phyloP scores from a whole-genome alignment of 2,888 invertebrate genomes.

The Mythimna albipuncta region DNA sequence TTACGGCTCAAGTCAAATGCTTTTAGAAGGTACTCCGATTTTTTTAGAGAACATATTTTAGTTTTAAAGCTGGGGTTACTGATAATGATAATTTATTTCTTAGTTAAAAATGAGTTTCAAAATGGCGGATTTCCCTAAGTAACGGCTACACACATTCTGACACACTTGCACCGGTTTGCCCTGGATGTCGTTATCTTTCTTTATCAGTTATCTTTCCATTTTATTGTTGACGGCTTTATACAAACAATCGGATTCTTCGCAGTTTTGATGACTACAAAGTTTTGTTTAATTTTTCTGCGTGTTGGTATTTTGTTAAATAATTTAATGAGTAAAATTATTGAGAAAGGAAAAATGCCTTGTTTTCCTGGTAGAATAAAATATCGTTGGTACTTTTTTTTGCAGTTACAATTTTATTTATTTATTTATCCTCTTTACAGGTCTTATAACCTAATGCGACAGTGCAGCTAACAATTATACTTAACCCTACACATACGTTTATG shows the following conservation, averaged over 20 bases:
- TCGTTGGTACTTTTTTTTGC: neutral
- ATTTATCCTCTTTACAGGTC: no score
- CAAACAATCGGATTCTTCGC: slow-evolving; percentile 21
- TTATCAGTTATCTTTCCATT: slow-evolving; percentile 37
- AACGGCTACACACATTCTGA: slow-evolving; percentile 41
- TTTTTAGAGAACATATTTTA: no score
- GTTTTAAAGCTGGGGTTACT: no score
- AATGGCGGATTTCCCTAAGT: slow-evolving; percentile 2
- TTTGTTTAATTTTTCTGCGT: slow-evolving; percentile 12
- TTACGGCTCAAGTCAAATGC: no score
- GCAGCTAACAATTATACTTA: no score
- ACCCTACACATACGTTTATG: no score
- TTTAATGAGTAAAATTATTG: slow-evolving; percentile 2
- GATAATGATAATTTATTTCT: no score
- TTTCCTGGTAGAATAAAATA: slow-evolving; percentile 10
- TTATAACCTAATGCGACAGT: no score
- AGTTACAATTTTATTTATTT: neutral
- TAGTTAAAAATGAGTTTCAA: neutral
- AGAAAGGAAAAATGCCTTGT: neutral
- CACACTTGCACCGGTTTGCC: slow-evolving; percentile 40
- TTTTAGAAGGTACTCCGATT: no score
- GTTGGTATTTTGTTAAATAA: neutral
- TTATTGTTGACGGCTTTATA: slow-evolving; percentile 32
- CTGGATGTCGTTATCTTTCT: slow-evolving; percentile 40
- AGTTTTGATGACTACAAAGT: neutral